Evolutionary conservation across 2,797 vertebrate species (phyloP).

Genomic region (Acomys russatus): DNA sequence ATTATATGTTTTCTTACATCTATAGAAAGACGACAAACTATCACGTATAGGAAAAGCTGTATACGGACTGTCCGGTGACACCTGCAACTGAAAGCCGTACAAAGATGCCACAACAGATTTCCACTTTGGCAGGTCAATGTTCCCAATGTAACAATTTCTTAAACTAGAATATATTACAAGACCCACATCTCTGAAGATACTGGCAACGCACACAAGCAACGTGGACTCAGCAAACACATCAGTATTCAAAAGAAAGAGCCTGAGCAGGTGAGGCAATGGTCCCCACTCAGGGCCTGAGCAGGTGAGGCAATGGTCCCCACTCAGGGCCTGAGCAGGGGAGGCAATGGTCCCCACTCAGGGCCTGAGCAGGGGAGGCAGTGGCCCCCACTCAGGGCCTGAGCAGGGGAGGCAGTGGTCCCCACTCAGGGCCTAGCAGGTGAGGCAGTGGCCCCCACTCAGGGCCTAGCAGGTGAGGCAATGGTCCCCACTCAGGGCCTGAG

Average conservation of each 20-base stretch:
- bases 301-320: not conserved
- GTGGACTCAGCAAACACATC: not conserved
- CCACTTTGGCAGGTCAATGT: not conserved
- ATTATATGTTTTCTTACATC: not conserved
- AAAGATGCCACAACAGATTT: not conserved
- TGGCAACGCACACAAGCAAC: not conserved
- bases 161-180: not conserved
- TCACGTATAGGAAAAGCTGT: not conserved
- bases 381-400: not conserved
- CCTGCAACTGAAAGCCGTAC: not conserved
- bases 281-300: not conserved
- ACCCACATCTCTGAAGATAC: not conserved
- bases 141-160: not conserved
- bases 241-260: slow-evolving; percentile 5
- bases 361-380: not conserved
- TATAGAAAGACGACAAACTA: not conserved
- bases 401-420: not conserved
- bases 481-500: not conserved
- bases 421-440: not conserved
- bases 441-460: not conserved
- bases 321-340: not conserved
- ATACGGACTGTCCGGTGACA: not conserved
- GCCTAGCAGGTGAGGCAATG: not conserved
- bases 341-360: not conserved
- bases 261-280: not conserved